These are phyloP conservation scores for Ectropis grisescens DNA, from an alignment of 1,140 invertebrate genomes.

Conservation along the genomic window DNA sequence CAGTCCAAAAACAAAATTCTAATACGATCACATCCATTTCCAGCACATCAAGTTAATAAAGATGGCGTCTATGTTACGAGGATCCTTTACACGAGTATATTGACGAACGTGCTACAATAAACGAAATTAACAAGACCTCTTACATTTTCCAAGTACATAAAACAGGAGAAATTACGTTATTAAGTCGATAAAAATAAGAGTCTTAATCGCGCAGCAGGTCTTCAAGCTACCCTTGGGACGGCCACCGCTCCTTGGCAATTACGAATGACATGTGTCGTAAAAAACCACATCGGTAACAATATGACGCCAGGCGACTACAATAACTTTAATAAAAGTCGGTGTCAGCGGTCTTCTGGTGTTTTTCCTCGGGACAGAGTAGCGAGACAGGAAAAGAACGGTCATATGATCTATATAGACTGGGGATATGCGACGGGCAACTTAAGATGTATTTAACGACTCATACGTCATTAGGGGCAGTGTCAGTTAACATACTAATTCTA, in stretches of 20 bases:
- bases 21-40: too few species aligned
- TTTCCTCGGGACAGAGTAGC: not conserved
- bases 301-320: constrained; percentile 13
- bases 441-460: not conserved
- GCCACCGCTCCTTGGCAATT: constrained; percentile 41
- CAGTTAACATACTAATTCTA: too few species aligned
- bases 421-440: not conserved
- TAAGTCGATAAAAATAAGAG: constrained; percentile 7
- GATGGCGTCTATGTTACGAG: too few species aligned
- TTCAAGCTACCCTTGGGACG: constrained; percentile 29
- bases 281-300: constrained; percentile 30
- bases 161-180: constrained; percentile 4
- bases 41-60: too few species aligned
- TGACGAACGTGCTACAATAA: too few species aligned
- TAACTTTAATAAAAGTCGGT: constrained; percentile 14
- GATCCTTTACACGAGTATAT: too few species aligned
- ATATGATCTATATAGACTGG: not conserved
- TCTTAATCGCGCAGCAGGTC: constrained; percentile 15
- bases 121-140: too few species aligned
- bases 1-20: too few species aligned
- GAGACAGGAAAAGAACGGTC: too few species aligned
- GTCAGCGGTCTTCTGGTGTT: not conserved
- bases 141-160: constrained; percentile 1
- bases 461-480: too few species aligned
- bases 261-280: constrained; percentile 53